Evolutionary conservation across 1,140 invertebrate genomes (phyloP), one percentile per base, ranked within the genome.

Genomic region (Megalonaias nervosa): DNA sequence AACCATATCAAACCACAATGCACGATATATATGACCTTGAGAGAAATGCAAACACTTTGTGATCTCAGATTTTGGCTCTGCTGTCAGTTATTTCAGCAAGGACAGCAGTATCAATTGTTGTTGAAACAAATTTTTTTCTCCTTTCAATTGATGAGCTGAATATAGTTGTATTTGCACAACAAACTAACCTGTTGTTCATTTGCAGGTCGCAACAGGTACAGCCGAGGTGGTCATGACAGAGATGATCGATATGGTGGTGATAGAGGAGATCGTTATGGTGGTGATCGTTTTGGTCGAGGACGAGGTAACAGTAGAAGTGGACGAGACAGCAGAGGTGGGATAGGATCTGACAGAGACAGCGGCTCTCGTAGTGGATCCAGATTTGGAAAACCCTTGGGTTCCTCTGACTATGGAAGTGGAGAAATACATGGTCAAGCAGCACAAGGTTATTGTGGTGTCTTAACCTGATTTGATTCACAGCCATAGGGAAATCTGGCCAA

Each of bases 241-340:
- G 67, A 73, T 56, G 59, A 62, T 31, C 48, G 68, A 38, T 77
- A 68, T 55, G 58, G 64, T n/a, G 23, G 56, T 57, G 77, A 74
- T 58, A 59, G 77, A 14, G 71, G 75, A 23, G 69, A 70, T 58
- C 74, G 71, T 55, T 68, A 78, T n/a, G 77, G 70, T 76, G 82
- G 75, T n/a, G 74, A 56, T 26, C 65, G 74, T 17, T 59, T 59
- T 59, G 80, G 79, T 58, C 65, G 74, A 21, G 71, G 67, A 65
- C 62, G 56, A 68, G 71, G 76, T 56, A 74, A 66, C 21, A 68
- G 80, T 60, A 68, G 66, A 69, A 75, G 75, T 60, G 67, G 67
- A 19, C 21, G 58, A n/a, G 71, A 74, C 21, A 31, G 69, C 15
- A 64, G 55, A 21, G 64, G 59, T 21, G 72, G 67, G 19, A 55